Base-by-base conservation (phyloP, 1,140 invertebrate species). In the Reticulitermes speratus region DNA sequence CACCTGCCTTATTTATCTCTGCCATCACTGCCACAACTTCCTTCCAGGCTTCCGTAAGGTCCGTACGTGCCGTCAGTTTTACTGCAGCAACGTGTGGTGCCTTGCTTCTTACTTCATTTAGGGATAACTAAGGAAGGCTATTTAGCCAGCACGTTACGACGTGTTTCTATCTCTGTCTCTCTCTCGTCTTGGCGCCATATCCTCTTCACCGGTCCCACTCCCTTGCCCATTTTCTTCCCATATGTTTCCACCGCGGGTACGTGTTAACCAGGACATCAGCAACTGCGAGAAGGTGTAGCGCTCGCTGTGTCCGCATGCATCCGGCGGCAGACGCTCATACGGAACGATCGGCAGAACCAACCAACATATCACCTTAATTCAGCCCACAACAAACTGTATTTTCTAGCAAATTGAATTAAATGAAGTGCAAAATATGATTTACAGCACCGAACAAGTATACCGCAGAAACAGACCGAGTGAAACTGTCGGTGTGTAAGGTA, bases 211-310 rank as follows among this genome's bases (percentile, higher is more conserved):
- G 23, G 48, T 19, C 45, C 59, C 32, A 55, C 32, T 69, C 83
- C 65, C 84, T 83, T 44, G 48, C 30, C 75, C 83, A 82, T 84
- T 87, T 87, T 87, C 87, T 87, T 84, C 83, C 87, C 87, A 87
- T 87, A 87, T 87, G 87, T 87, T 87, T 85, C 87, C 85, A 87
- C 87, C n/a, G 87, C 86, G 87, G 87, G 75, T 87, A 85, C 85
- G 69, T 69, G 38, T 38, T 30, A 23, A 85, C 23, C 75, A 85
- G 84, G 87, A 44, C 9, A 48, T 25, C 55, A 87, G 85, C 45
- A 83, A 45, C 32, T 30, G 14, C 14, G 12, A 75, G 84, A 84
- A 87, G 87, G 81, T 87, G 25, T n/a, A 1, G 52, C 3, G 19
- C 48, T 48, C 16, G 48, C 16, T 48, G 16, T 16, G 9, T 11